These are phyloP conservation scores for Electrophaes corylata DNA, from an alignment of 2,888 invertebrate species.

Conservation along the genomic window DNA sequence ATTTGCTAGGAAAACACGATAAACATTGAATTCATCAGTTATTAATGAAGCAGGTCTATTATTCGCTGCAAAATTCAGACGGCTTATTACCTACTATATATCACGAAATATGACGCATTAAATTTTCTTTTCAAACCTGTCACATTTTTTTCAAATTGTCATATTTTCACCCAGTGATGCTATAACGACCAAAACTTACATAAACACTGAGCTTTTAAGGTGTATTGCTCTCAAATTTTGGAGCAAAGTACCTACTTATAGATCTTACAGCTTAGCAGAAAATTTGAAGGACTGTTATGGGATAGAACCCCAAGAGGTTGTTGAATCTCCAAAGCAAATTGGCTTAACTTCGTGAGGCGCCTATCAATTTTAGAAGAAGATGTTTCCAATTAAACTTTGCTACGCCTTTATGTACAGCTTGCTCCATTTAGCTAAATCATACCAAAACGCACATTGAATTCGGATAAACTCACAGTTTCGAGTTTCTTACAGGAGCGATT, in stretches of 20 bases:
- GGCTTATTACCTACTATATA: too few relatives aligned
- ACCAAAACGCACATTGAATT: slow-evolving; percentile 26
- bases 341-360: slow-evolving; percentile 64
- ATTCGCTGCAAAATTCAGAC: slow-evolving; percentile 6
- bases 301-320: slow-evolving; percentile 54
- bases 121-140: too few relatives aligned
- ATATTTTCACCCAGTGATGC: slow-evolving; percentile 13
- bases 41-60: background rate
- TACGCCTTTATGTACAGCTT: slow-evolving; percentile 46
- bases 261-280: slow-evolving; percentile 41
- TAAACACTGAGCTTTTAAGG: slow-evolving; percentile 26
- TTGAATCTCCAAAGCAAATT: slow-evolving; percentile 66
- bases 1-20: slow-evolving; percentile 10
- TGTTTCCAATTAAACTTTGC: slow-evolving; percentile 79
- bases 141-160: too few relatives aligned
- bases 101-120: too few relatives aligned
- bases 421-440: slow-evolving; percentile 28
- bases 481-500: background rate
- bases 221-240: slow-evolving; percentile 33
- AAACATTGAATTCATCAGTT: slow-evolving; percentile 9
- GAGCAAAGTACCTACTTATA: slow-evolving; percentile 28
- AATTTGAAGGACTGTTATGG: slow-evolving; percentile 50
- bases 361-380: slow-evolving; percentile 73
- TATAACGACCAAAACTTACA: slow-evolving; percentile 20
- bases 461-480: slow-evolving; percentile 10